A percentile compares a stretch with the other conserved stretches of the same genome.
Conservation (phyloP, 2,113 vertebrate species). For the Mus spicilegus region DNA sequence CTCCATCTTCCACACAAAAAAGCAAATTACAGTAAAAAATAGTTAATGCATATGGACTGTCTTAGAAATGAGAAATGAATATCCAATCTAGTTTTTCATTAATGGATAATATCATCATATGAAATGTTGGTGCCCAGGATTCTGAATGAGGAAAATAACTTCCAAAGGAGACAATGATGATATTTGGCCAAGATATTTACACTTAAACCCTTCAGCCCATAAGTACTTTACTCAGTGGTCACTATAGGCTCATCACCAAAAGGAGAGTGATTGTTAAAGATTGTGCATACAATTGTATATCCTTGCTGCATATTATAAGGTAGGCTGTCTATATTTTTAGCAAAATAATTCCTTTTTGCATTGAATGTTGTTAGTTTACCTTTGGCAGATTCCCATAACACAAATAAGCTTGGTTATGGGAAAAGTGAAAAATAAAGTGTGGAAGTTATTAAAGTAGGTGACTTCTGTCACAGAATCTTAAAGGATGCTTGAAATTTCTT, state of each 20-base stretch:
- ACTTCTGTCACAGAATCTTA: not conserved
- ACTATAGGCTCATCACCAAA: not conserved
- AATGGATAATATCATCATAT: not conserved
- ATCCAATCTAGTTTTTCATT: slow-evolving; percentile 48
- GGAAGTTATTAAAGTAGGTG: not conserved
- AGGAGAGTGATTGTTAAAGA: not conserved
- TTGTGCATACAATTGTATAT: not conserved
- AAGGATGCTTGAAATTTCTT: not conserved
- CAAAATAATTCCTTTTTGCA: not conserved
- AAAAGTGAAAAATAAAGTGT: not conserved
- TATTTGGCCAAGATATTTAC: not conserved
- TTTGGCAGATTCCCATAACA: not conserved
- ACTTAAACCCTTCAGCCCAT: slow-evolving; percentile 3
- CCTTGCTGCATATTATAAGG: not conserved
- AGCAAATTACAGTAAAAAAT: slow-evolving; percentile 80
- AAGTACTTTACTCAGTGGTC: not conserved
- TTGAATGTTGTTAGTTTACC: not conserved
- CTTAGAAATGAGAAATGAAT: slow-evolving; percentile 73
- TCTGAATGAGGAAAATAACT: not conserved
- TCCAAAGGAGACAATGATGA: not conserved
- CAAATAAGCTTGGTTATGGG: not conserved
- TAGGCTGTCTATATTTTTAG: not conserved
- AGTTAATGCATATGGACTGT: slow-evolving; percentile 72
- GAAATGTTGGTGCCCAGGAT: not conserved
- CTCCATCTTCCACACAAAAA: slow-evolving; percentile 77